These are phyloP conservation scores for Protonibea diacanthus DNA, from an alignment of 2,797 vertebrate species.

Conservation along the genomic window DNA sequence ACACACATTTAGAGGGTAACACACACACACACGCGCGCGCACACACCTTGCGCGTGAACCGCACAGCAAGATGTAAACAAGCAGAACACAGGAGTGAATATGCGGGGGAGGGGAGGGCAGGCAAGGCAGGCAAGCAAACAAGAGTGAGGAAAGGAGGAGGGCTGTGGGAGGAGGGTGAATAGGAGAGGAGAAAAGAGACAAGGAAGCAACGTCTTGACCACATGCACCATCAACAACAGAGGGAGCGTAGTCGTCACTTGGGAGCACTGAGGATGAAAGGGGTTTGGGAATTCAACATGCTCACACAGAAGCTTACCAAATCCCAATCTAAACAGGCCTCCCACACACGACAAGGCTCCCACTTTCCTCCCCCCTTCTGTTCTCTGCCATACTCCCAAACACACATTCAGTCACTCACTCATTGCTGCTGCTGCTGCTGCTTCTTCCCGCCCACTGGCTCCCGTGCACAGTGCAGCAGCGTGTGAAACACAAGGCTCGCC, in stretches of 20 bases:
- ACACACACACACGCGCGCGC: conserved; percentile 1
- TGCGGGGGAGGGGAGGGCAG: conserved; percentile 74
- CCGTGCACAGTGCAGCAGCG: conserved; percentile 58
- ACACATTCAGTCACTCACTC: conserved; percentile 59
- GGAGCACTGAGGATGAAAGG: conserved; percentile 70
- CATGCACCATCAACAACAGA: conserved; percentile 73
- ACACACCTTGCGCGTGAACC: conserved; percentile 43
- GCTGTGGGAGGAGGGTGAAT: conserved; percentile 60
- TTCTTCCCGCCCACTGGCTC: conserved; percentile 68
- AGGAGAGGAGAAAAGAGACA: conserved; percentile 43
- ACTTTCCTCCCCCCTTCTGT: conserved; percentile 44
- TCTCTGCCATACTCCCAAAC: conserved; percentile 58
- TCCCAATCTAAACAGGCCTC: conserved; percentile 76
- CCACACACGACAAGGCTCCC: conserved; percentile 73
- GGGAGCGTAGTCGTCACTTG: conserved; percentile 59
- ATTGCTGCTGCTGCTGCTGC: conserved; percentile 31
- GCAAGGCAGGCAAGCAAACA: conserved; percentile 50
- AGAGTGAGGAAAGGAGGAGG: conserved; percentile 61
- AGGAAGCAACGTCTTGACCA: conserved; percentile 79
- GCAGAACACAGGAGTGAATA: conserved; percentile 58
- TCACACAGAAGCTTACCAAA: conserved; percentile 71
- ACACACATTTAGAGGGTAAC: background rate
- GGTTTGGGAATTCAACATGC: conserved; percentile 66
- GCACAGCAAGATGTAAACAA: conserved; percentile 82
- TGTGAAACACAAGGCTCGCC: conserved; percentile 69